Base-by-base conservation (phyloP, 1,140 invertebrate species). In the Penaeus chinensis region DNA sequence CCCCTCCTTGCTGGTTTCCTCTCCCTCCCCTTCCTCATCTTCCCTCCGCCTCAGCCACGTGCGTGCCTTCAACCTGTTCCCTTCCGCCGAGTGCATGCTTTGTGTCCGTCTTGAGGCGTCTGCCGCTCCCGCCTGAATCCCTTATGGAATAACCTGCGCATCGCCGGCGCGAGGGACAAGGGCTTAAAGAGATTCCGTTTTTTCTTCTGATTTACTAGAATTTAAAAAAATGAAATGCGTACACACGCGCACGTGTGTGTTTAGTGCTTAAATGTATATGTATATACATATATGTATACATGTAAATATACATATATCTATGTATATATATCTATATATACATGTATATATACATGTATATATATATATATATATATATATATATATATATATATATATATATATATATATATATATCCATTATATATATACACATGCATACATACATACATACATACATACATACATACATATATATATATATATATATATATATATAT, bases 361-460 rank as follows among this genome's bases (percentile, higher is more conserved):
- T 37, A 37, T 37, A 3, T 3, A 37, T 37, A 37, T 37, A 37
- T 37, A 37, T 37, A 37, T 37, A 37, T 37, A 37, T 37, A 37
- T 37, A 37, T 37, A 37, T 37, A 37, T 5, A 37, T 37, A 5
- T 37, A 3, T 37, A 37, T 37, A 5, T 37, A 37, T 37, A 37
- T 37, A 37, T 37, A 37, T 37, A 37, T 5, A 37, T 37, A 37
- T 37, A 37, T 71, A 32, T 27, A 22, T 71, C 3, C 3, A 13
- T 13, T 80, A 54, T 80, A 80, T 80, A 18, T 61, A 80, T 80
- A 61, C 20, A 80, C n/a, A 74, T 74, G 32, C 32, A 61, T 24
- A 60, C 16, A 80, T 47, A 60, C 62, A 80, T 60, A 80, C n/a
- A 60, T 47, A 47, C 32, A 60, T 20, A 47, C 24, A 61, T 60